Conservation (phyloP, 2,888 invertebrate species). For the Thera britannica region DNA sequence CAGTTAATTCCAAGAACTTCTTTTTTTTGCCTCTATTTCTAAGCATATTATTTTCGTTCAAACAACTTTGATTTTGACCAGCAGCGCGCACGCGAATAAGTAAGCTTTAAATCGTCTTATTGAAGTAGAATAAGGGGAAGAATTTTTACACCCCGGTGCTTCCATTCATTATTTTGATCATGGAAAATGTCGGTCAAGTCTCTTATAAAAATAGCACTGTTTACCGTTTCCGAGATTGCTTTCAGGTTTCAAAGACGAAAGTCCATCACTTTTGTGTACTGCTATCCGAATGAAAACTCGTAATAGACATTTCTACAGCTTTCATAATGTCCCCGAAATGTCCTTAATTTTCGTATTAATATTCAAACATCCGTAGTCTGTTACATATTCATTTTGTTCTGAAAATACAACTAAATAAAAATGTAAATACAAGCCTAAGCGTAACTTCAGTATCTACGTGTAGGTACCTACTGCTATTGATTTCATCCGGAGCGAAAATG, state of each 20-base stretch:
- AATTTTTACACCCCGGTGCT: slow-evolving; percentile 60
- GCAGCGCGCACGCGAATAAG: slow-evolving; percentile 65
- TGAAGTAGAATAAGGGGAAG: slow-evolving; percentile 63
- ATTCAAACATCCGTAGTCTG: neutral
- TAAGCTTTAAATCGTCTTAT: slow-evolving; percentile 73
- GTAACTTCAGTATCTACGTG: neutral
- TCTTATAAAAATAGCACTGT: slow-evolving; percentile 40
- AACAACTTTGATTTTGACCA: slow-evolving; percentile 65
- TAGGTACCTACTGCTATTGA: slow-evolving; percentile 8
- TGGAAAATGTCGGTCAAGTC: slow-evolving; percentile 44
- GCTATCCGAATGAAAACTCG: slow-evolving; percentile 8
- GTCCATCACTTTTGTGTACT: slow-evolving; percentile 18
- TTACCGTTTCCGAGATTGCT: slow-evolving; percentile 34
- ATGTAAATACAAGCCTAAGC: no score
- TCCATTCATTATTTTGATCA: slow-evolving; percentile 66
- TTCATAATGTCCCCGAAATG: slow-evolving; percentile 6
- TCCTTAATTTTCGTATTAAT: slow-evolving; percentile 8
- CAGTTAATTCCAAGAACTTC: slow-evolving; percentile 52
- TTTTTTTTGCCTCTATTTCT: slow-evolving; percentile 54
- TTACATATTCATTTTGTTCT: slow-evolving; percentile 10
- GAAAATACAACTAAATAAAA: neutral
- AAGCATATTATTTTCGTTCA: slow-evolving; percentile 61
- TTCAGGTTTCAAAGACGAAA: slow-evolving; percentile 28
- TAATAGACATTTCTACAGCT: neutral
- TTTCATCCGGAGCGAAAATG: slow-evolving; percentile 5